Conservation (phyloP, 2,113 vertebrate species). For the Grallaria varia region DNA sequence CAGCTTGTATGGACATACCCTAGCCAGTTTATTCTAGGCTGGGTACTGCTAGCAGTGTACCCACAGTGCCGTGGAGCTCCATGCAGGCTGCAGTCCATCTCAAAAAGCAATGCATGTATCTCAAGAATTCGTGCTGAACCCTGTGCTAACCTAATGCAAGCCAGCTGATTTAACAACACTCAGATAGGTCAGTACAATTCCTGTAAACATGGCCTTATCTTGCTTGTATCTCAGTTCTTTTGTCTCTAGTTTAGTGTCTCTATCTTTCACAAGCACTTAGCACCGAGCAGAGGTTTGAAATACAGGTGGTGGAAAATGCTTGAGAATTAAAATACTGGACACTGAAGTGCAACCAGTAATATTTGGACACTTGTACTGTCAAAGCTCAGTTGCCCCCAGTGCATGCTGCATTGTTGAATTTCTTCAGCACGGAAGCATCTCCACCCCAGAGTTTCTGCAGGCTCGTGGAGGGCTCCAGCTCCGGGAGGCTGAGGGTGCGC, state of each 20-base stretch:
- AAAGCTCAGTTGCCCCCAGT: not conserved
- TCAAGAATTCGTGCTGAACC: not conserved
- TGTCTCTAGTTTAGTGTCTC: not conserved
- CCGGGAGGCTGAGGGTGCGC: fast-evolving
- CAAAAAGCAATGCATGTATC: not conserved
- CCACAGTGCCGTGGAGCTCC: fast-evolving
- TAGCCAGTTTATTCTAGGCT: not conserved
- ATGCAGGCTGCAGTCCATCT: not conserved
- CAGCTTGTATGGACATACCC: not conserved
- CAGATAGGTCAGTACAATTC: not conserved
- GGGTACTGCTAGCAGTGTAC: not conserved
- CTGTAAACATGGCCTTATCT: not conserved
- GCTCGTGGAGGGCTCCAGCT: not conserved
- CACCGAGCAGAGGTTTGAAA: not conserved
- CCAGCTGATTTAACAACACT: not conserved
- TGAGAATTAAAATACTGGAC: not conserved
- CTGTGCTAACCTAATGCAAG: not conserved
- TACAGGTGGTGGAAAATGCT: not conserved
- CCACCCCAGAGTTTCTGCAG: not conserved
- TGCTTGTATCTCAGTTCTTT: not conserved
- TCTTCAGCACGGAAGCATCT: not conserved
- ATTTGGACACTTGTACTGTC: not conserved
- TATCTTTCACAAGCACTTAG: not conserved
- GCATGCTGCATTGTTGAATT: not conserved
- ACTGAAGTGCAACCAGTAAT: not conserved